Conservation (phyloP, 2,797 vertebrate genomes). For the Acipenser transmontanus region DNA sequence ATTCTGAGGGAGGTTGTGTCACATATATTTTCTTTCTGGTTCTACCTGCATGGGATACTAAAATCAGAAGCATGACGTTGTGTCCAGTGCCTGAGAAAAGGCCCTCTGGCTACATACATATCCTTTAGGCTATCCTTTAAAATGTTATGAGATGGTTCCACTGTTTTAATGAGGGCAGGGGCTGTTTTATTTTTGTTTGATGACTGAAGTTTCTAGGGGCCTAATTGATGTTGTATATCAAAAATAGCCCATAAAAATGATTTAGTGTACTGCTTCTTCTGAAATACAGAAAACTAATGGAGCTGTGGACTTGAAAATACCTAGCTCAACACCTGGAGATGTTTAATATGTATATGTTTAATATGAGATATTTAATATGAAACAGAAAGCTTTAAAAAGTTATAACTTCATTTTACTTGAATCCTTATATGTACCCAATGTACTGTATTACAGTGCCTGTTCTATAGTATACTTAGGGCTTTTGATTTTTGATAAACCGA, state of each 20-base stretch:
- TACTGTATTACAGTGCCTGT: too few species aligned
- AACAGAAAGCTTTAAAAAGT: conserved; percentile 10
- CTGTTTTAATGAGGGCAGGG: conserved; percentile 24
- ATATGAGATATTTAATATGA: neutral
- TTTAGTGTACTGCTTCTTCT: neutral
- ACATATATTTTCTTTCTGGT: too few species aligned
- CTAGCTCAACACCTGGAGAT: conserved; percentile 12
- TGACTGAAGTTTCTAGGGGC: conserved; percentile 17
- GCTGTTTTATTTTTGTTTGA: conserved; percentile 13
- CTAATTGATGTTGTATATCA: conserved; percentile 24
- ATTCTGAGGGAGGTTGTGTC: too few species aligned
- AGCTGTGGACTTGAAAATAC: too few species aligned
- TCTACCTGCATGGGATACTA: too few species aligned
- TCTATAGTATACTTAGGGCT: too few species aligned
- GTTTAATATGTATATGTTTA: conserved; percentile 3
- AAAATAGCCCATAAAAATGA: neutral
- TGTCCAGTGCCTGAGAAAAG: conserved; percentile 18
- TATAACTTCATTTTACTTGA: conserved; percentile 3
- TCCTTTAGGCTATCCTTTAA: too few species aligned
- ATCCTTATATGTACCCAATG: too few species aligned
- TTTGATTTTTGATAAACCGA: too few species aligned
- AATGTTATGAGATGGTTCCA: neutral
- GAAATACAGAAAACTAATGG: neutral
- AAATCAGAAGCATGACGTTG: too few species aligned
- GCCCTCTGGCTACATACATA: too few species aligned